These are phyloP conservation scores for Ariolimax columbianus DNA, from an alignment of 2,888 invertebrate species.

Conservation along the genomic window DNA sequence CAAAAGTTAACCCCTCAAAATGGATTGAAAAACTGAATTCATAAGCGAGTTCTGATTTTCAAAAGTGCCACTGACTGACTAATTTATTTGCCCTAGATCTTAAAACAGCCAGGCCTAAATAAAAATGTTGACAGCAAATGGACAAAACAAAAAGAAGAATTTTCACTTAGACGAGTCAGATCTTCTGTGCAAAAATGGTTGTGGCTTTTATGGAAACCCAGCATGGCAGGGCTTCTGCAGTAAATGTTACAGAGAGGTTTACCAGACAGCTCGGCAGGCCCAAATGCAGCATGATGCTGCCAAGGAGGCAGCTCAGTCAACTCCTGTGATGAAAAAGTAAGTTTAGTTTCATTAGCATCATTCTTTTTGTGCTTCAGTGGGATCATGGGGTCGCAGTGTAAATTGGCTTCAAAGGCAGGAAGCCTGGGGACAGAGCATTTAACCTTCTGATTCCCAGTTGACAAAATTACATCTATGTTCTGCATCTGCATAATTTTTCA, in stretches of 20 bases:
- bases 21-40: constrained; percentile 11
- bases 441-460: too few relatives aligned
- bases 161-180: constrained; percentile 82
- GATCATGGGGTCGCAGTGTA: too few relatives aligned
- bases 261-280: constrained; percentile 75
- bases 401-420: too few relatives aligned
- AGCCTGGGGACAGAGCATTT: too few relatives aligned
- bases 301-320: constrained; percentile 50
- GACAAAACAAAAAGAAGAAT: constrained; percentile 61
- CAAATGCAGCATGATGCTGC: constrained; percentile 76
- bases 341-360: too few relatives aligned
- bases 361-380: too few relatives aligned
- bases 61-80: not conserved
- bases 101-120: not conserved
- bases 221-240: constrained; percentile 99
- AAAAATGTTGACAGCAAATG: constrained; percentile 43
- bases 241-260: constrained; percentile 91
- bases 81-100: not conserved
- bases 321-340: constrained; percentile 52
- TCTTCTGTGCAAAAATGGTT: constrained; percentile 93
- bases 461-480: too few relatives aligned
- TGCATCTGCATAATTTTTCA: too few relatives aligned
- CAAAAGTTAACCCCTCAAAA: not conserved
- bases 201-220: constrained; percentile 97
- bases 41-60: not conserved